Percentiles rank a stretch among this genome's conserved stretches.
phyloP scores from a whole-genome alignment of 2,113 vertebrate genomes.

The human region DNA sequence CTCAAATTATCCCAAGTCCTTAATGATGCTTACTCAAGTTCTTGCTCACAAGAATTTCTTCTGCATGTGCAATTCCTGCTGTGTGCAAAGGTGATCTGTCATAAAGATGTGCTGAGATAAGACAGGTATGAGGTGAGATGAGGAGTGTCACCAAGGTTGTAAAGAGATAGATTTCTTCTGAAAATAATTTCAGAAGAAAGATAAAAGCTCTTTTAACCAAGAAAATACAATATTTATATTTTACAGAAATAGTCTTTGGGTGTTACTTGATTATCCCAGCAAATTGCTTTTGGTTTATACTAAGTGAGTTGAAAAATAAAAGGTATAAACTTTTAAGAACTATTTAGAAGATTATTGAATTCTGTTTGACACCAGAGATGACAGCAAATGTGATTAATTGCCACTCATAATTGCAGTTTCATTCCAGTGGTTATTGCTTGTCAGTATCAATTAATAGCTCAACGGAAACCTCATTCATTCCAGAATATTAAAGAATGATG shows the following conservation, averaged over 20 bases:
- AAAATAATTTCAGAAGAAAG: slow-evolving; percentile 34
- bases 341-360: slow-evolving; percentile 79
- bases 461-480: slow-evolving; percentile 84
- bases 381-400: slow-evolving; percentile 91
- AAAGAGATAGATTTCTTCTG: slow-evolving; percentile 1
- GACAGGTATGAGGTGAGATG: neutral
- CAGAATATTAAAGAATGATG: slow-evolving; percentile 84
- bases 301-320: slow-evolving; percentile 61
- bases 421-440: slow-evolving; percentile 89
- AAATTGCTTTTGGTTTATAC: slow-evolving; percentile 70
- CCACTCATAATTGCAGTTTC: slow-evolving; percentile 88
- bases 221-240: slow-evolving; percentile 15
- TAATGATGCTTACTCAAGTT: slow-evolving; percentile 29
- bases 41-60: neutral
- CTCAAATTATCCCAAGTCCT: slow-evolving; percentile 35
- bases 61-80: neutral
- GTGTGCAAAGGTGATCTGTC: neutral
- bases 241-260: slow-evolving; percentile 56
- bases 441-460: slow-evolving; percentile 89
- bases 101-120: slow-evolving; percentile 26
- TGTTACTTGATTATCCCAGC: slow-evolving; percentile 51
- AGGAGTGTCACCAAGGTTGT: neutral
- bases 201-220: slow-evolving; percentile 12
- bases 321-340: slow-evolving; percentile 63
- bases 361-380: slow-evolving; percentile 84